Percentiles rank a stretch among this genome's conserved stretches.
Evolutionary conservation across 2,888 invertebrate genomes (phyloP).

Genomic region (Falcaria lacertinaria): DNA sequence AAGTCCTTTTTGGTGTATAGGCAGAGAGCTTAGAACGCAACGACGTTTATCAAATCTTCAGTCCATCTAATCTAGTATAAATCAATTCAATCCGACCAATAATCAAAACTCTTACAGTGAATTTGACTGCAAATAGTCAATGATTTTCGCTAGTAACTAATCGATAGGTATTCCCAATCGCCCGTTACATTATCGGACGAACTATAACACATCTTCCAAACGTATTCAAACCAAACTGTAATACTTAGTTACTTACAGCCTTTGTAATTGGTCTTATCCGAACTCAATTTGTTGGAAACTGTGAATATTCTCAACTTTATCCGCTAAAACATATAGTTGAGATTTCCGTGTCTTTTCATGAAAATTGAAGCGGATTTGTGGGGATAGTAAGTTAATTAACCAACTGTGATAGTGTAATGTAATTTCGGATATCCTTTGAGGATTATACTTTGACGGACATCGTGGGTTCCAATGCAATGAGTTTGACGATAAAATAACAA

Average conservation of each 20-base stretch:
- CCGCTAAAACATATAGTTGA: constrained; percentile 5
- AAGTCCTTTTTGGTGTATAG: too few relatives aligned
- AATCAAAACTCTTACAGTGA: too few relatives aligned
- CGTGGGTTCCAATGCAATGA: not conserved
- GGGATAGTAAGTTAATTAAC: constrained; percentile 39
- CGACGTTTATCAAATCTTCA: too few relatives aligned
- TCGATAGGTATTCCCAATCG: not conserved
- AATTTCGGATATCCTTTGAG: constrained; percentile 25
- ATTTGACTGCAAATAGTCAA: not conserved
- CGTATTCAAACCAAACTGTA: constrained; percentile 5
- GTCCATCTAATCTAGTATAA: too few relatives aligned
- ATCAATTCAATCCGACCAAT: too few relatives aligned
- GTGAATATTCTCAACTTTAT: constrained; percentile 11
- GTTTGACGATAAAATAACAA: not conserved
- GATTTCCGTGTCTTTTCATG: constrained; percentile 6
- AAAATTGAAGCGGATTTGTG: constrained; percentile 22
- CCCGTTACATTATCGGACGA: not conserved
- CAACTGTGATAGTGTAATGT: constrained; percentile 27
- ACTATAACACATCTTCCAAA: not conserved
- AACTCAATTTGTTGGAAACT: constrained; percentile 1
- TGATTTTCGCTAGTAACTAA: not conserved
- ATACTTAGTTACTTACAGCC: constrained; percentile 10
- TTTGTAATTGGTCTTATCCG: constrained; percentile 26
- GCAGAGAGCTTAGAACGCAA: too few relatives aligned
- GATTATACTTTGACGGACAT: constrained; percentile 19